These are phyloP conservation scores for Pithys albifrons DNA, from an alignment of 2,113 vertebrate species.

Conservation along the genomic window DNA sequence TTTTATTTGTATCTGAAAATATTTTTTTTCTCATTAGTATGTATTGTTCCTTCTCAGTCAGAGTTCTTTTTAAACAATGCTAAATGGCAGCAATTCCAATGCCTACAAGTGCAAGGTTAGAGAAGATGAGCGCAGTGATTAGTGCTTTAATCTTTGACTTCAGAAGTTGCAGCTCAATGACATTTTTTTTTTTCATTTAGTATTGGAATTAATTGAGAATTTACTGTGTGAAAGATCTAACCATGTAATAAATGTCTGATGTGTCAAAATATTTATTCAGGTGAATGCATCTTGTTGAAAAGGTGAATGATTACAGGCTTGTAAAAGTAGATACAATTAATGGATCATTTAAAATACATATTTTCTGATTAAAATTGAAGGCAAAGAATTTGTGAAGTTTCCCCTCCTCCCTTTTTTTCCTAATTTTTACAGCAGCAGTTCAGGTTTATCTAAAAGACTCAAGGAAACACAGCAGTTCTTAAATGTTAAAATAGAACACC, in stretches of 20 bases:
- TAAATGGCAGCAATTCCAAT: not conserved
- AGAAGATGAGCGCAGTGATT: not conserved
- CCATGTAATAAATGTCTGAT: constrained; percentile 5
- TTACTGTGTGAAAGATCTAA: constrained; percentile 1
- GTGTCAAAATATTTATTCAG: constrained; percentile 33
- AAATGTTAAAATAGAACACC: not conserved
- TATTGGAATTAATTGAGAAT: constrained; percentile 31
- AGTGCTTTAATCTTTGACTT: constrained; percentile 27
- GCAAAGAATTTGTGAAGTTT: constrained; percentile 27
- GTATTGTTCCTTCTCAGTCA: not conserved
- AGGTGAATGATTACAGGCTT: constrained; percentile 21
- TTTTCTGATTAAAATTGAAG: not conserved
- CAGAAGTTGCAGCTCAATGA: not conserved
- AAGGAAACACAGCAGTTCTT: constrained; percentile 10
- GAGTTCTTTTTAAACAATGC: not conserved
- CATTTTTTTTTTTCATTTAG: not conserved
- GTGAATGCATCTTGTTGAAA: constrained; percentile 9
- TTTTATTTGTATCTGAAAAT: not conserved
- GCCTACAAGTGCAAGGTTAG: not conserved
- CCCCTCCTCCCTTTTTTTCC: not conserved
- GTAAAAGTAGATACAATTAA: constrained; percentile 29
- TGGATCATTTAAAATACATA: not conserved
- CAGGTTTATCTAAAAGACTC: constrained; percentile 14
- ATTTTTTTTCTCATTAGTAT: not conserved
- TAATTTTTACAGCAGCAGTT: constrained; percentile 17